These are phyloP conservation scores for Amphiduros pacificus DNA, from an alignment of 2,888 invertebrate species.

Conservation along the genomic window DNA sequence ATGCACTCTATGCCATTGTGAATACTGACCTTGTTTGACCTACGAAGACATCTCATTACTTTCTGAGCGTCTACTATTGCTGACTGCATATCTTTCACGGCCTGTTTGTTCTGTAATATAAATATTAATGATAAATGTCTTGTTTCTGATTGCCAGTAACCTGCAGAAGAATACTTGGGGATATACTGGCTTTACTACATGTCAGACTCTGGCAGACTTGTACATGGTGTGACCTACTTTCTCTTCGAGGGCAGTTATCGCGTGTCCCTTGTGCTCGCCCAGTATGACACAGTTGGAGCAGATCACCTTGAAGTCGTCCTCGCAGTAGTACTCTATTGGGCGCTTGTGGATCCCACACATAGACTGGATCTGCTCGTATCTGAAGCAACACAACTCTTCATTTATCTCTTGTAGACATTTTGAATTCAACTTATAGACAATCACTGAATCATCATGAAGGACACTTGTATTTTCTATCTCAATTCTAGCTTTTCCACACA, in stretches of 20 bases:
- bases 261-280: slow-evolving; percentile 54
- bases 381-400: slow-evolving; percentile 14
- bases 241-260: slow-evolving; percentile 52
- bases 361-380: slow-evolving; percentile 12
- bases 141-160: no score
- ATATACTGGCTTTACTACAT: no score
- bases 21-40: slow-evolving; percentile 1
- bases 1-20: no score
- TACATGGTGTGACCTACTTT: slow-evolving; percentile 47
- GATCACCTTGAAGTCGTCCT: slow-evolving; percentile 48
- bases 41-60: background rate
- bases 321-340: slow-evolving; percentile 55
- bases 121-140: background rate
- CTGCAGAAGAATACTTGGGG: no score
- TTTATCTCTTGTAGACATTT: no score
- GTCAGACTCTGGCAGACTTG: no score
- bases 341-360: slow-evolving; percentile 42
- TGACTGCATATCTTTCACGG: background rate
- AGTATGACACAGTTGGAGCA: slow-evolving; percentile 56
- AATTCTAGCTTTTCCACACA: no score
- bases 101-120: background rate
- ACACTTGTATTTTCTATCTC: no score
- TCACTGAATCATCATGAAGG: no score
- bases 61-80: background rate
- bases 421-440: no score